Conservation (phyloP, 2,113 vertebrate species). For the Zapornia atra region DNA sequence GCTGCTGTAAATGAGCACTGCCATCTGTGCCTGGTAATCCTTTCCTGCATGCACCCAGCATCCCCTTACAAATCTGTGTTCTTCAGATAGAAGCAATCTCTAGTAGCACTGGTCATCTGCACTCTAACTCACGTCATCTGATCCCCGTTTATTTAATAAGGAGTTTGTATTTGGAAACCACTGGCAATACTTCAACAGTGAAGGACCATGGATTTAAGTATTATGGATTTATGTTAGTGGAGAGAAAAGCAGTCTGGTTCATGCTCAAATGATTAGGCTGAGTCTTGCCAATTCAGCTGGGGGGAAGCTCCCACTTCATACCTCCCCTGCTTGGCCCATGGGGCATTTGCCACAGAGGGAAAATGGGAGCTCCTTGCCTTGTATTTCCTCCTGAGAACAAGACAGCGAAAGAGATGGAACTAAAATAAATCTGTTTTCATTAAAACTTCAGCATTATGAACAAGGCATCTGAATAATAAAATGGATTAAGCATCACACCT, state of each 20-base stretch:
- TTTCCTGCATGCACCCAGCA: background rate
- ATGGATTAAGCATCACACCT: background rate
- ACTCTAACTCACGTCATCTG: background rate
- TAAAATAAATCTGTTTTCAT: background rate
- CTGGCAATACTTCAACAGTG: background rate
- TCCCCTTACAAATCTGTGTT: background rate
- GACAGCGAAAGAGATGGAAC: background rate
- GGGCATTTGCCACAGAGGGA: background rate
- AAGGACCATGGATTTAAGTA: constrained; percentile 22
- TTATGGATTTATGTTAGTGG: background rate
- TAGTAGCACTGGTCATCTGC: background rate
- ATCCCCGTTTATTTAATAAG: constrained; percentile 43
- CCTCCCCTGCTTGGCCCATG: background rate
- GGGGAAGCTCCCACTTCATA: background rate
- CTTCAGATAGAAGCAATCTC: background rate
- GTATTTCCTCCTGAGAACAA: background rate
- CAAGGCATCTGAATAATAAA: background rate
- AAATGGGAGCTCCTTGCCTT: background rate
- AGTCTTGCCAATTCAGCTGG: background rate
- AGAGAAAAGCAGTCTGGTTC: background rate
- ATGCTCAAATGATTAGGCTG: background rate
- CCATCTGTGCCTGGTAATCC: constrained; percentile 27
- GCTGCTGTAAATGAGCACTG: background rate
- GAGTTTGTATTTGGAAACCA: background rate
- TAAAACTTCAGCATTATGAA: background rate